Conservation (phyloP, 2,113 vertebrate species). For the Tursiops truncatus region DNA sequence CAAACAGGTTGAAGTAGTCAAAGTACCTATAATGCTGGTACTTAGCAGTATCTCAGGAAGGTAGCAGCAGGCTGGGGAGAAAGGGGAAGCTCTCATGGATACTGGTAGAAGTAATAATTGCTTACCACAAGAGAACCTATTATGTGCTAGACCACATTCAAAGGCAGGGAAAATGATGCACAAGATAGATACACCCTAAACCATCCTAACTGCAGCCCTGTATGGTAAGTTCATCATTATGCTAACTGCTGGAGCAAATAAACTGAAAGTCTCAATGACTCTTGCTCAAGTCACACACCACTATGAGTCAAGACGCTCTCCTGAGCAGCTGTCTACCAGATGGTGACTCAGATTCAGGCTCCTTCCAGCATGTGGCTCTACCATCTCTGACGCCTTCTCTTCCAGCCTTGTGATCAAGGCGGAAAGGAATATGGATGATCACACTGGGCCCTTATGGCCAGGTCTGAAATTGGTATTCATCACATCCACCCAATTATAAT, state of each 20-base stretch:
- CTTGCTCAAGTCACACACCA: neutral
- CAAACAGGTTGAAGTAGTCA: neutral
- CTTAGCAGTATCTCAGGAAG: neutral
- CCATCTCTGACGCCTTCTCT: neutral
- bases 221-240: neutral
- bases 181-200: neutral
- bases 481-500: neutral
- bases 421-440: neutral
- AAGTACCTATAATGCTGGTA: neutral
- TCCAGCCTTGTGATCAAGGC: neutral
- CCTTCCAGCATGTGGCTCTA: neutral
- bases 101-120: neutral
- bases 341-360: neutral
- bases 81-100: neutral
- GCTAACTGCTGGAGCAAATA: neutral
- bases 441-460: neutral
- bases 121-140: neutral
- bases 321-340: neutral
- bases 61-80: neutral
- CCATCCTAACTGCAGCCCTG: neutral
- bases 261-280: neutral
- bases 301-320: neutral
- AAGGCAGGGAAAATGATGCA: neutral
- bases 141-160: neutral
- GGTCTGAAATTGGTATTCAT: neutral